Evolutionary conservation across 2,888 invertebrate genomes (phyloP).

Genomic region (Microctonus aethiopoides): DNA sequence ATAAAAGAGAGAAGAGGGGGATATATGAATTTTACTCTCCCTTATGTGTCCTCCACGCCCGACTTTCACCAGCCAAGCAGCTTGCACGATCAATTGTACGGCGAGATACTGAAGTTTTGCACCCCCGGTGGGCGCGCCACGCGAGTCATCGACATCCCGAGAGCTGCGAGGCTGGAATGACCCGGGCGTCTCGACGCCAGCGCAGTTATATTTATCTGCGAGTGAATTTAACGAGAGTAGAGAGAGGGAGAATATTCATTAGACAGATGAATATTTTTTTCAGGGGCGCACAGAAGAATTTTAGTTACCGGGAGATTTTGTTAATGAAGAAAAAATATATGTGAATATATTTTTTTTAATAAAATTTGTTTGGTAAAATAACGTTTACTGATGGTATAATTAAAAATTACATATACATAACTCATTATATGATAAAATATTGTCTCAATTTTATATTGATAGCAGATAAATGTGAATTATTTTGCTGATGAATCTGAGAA

Average conservation of each 20-base stretch:
- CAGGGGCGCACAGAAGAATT: too few species aligned
- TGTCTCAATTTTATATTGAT: not conserved
- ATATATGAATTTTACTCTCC: not conserved
- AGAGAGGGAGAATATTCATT: not conserved
- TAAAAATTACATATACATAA: not conserved
- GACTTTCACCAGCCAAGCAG: slow-evolving; percentile 31
- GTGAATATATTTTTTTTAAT: too few species aligned
- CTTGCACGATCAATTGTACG: slow-evolving; percentile 44
- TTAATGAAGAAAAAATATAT: too few species aligned
- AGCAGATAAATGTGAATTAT: not conserved
- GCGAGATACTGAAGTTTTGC: slow-evolving; percentile 46
- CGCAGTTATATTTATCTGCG: slow-evolving; percentile 48
- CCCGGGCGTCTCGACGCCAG: slow-evolving; percentile 64
- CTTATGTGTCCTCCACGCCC: slow-evolving; percentile 8
- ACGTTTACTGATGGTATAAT: not conserved
- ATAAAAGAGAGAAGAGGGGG: not conserved
- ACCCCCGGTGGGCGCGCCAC: slow-evolving; percentile 61
- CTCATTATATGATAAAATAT: not conserved
- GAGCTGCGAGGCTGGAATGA: slow-evolving; percentile 61
- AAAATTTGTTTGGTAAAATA: not conserved
- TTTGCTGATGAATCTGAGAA: not conserved
- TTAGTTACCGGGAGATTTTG: too few species aligned
- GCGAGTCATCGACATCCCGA: slow-evolving; percentile 62
- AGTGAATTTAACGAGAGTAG: not conserved
- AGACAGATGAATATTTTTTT: not conserved